A percentile compares a stretch with the other conserved stretches of the same genome.
Conservation (phyloP, 2,888 invertebrate genomes). For the Ethmia dodecea region DNA sequence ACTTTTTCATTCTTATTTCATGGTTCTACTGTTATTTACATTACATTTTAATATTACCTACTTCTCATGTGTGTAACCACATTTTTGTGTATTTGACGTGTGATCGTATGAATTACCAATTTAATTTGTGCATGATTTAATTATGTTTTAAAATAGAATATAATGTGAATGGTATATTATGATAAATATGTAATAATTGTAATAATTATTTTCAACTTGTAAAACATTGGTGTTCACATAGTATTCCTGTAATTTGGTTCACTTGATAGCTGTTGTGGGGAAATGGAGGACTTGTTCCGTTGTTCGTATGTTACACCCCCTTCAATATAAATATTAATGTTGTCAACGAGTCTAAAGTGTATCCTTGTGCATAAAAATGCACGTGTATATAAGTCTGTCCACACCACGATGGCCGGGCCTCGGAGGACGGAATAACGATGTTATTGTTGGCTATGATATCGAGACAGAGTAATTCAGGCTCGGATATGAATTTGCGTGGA, state of each 20-base stretch:
- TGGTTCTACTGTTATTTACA: constrained; percentile 65
- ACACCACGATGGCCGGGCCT: too few species aligned
- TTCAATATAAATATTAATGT: constrained; percentile 40
- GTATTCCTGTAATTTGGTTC: constrained; percentile 33
- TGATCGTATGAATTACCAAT: constrained; percentile 51
- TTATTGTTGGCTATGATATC: too few species aligned
- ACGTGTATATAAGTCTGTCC: constrained; percentile 36
- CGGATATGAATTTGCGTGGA: too few species aligned
- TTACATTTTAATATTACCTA: constrained; percentile 50
- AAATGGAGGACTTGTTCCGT: constrained; percentile 37
- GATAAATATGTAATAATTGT: constrained; percentile 14
- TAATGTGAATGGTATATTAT: constrained; percentile 15
- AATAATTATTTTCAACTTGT: constrained; percentile 24
- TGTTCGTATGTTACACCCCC: constrained; percentile 40
- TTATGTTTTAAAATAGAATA: constrained; percentile 13
- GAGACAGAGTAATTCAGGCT: too few species aligned
- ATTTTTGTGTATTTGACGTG: constrained; percentile 62
- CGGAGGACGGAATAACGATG: too few species aligned
- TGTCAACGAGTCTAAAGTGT: constrained; percentile 48
- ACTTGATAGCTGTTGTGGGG: constrained; percentile 44
- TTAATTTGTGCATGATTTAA: constrained; percentile 48
- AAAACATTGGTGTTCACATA: constrained; percentile 31
- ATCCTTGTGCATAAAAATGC: constrained; percentile 29
- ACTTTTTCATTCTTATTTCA: constrained; percentile 62
- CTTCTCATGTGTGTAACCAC: constrained; percentile 66